phyloP scores from a whole-genome alignment of 2,888 invertebrate species.

The Amiota communis region DNA sequence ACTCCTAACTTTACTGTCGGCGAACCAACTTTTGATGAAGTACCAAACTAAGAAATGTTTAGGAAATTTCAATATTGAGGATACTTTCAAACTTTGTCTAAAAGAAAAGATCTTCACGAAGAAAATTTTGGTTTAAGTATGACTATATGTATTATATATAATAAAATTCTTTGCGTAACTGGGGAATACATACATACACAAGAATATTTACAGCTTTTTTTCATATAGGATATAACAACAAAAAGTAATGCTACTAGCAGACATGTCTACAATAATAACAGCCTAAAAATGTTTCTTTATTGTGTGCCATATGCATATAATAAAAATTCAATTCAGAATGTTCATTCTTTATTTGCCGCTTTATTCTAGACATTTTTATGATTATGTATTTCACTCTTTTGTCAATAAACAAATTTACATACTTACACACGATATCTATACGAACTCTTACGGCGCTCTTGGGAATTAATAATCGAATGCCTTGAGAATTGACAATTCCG shows the following conservation, averaged over 20 bases:
- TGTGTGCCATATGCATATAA: conserved; percentile 48
- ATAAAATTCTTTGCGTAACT: no score
- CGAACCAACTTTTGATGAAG: no score
- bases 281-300: conserved; percentile 65
- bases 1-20: no score
- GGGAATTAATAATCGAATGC: conserved; percentile 71
- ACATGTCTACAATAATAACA: conserved; percentile 30
- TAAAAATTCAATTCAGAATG: conserved; percentile 73
- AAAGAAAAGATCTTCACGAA: no score
- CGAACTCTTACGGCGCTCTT: conserved; percentile 54
- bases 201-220: conserved; percentile 39
- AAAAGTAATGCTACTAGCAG: background rate
- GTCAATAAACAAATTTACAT: conserved; percentile 64
- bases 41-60: no score
- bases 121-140: no score
- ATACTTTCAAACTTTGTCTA: no score
- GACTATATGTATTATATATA: no score
- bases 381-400: conserved; percentile 68
- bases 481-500: conserved; percentile 68
- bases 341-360: conserved; percentile 26
- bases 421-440: conserved; percentile 37
- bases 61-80: no score
- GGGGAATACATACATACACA: no score
- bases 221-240: conserved; percentile 24
- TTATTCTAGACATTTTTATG: conserved; percentile 65